Evolutionary conservation across 2,113 vertebrate species (phyloP).

Genomic region (Pachycephala philippinensis): DNA sequence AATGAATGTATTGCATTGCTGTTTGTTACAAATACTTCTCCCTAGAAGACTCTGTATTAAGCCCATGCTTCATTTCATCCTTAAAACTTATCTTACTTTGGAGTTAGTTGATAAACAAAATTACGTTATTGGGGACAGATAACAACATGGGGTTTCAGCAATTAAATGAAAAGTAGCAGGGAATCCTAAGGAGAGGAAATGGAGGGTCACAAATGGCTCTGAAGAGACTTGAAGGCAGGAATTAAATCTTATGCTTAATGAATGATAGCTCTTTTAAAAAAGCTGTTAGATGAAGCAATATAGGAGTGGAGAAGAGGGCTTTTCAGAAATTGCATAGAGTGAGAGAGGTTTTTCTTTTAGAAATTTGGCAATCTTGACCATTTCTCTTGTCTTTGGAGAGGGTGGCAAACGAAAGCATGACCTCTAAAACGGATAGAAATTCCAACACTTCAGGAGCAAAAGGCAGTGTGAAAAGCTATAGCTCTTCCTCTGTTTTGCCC

Average conservation of each 20-base stretch:
- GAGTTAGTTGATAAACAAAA: neutral
- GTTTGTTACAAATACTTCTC: neutral
- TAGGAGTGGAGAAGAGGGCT: neutral
- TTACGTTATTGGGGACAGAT: neutral
- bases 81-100: neutral
- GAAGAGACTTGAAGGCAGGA: neutral
- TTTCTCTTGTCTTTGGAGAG: neutral
- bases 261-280: neutral
- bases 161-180: neutral
- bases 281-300: neutral
- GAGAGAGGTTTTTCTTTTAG: neutral
- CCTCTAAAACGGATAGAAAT: neutral
- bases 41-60: neutral
- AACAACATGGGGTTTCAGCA: neutral
- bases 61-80: neutral
- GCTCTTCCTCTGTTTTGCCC: neutral
- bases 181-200: neutral
- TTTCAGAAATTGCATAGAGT: neutral
- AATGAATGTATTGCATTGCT: neutral
- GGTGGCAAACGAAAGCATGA: neutral
- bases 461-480: neutral
- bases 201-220: neutral
- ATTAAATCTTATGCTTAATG: neutral
- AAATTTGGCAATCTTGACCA: neutral
- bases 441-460: neutral